A percentile compares a stretch with the other conserved stretches of the same genome.
These are phyloP conservation scores for Drosophila eohydei DNA, from an alignment of 2,888 invertebrate species.

Conservation along the genomic window DNA sequence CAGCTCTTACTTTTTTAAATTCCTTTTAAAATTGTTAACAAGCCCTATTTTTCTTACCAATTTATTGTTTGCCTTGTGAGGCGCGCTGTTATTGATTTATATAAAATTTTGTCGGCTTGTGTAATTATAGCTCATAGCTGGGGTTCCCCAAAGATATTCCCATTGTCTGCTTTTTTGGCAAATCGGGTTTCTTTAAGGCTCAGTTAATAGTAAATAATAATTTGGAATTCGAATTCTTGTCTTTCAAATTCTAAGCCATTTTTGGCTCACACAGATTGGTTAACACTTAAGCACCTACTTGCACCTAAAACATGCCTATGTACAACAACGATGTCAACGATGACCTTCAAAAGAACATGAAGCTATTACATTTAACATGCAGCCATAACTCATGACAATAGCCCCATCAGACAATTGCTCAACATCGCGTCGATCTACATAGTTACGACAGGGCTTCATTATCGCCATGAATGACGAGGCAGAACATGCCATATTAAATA, in stretches of 20 bases:
- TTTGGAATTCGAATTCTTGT: too few relatives aligned
- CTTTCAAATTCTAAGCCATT: not conserved
- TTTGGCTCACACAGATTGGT: not conserved
- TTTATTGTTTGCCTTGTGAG: not conserved
- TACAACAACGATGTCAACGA: constrained; percentile 14
- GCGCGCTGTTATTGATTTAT: not conserved
- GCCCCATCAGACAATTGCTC: constrained; percentile 20
- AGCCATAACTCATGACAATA: constrained; percentile 26
- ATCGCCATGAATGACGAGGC: constrained; percentile 40
- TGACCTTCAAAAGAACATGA: constrained; percentile 49
- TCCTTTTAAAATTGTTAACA: not conserved
- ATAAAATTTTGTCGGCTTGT: not conserved
- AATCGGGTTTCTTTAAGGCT: not conserved
- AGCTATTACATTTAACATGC: constrained; percentile 25
- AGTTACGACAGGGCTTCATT: constrained; percentile 34
- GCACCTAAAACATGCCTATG: constrained; percentile 16
- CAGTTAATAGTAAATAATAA: too few relatives aligned
- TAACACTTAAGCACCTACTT: not conserved
- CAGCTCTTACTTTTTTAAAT: not conserved
- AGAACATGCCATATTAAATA: constrained; percentile 32
- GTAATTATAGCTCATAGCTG: not conserved
- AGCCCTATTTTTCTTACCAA: not conserved
- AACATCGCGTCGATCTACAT: constrained; percentile 50
- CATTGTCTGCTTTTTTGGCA: not conserved
- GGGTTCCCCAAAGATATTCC: not conserved